Evolutionary conservation across 2,888 invertebrate species (phyloP).

Genomic region (Sialis fuliginosa): DNA sequence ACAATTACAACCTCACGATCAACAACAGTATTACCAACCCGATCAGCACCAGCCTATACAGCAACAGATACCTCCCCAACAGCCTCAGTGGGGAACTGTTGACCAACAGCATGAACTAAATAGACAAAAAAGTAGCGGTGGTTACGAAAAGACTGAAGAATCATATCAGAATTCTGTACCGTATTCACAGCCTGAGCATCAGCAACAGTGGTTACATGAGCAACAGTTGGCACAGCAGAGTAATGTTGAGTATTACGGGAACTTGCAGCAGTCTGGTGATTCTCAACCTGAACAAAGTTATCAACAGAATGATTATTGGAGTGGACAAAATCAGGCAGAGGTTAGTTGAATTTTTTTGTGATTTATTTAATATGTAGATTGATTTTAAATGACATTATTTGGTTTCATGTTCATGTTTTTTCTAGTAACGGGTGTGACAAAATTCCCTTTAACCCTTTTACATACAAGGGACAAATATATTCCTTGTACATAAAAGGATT

Average conservation of each 20-base stretch:
- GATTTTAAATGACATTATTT: too few species aligned
- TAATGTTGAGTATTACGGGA: slow-evolving; percentile 1
- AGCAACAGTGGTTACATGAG: slow-evolving; percentile 12
- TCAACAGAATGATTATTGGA: slow-evolving; percentile 18
- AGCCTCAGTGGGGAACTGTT: slow-evolving; percentile 6
- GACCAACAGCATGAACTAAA: slow-evolving; percentile 7
- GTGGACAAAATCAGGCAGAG: slow-evolving; percentile 20
- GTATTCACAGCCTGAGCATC: slow-evolving; percentile 9
- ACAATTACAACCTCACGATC: slow-evolving; percentile 14
- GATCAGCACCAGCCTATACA: slow-evolving; percentile 14
- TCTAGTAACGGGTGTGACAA: too few species aligned
- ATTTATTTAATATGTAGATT: too few species aligned
- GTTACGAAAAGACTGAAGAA: not conserved
- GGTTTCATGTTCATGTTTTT: too few species aligned
- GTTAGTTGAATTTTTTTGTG: slow-evolving; percentile 14
- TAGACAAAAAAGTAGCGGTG: not conserved
- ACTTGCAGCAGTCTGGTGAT: slow-evolving; percentile 8
- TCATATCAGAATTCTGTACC: slow-evolving; percentile 6
- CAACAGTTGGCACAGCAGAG: slow-evolving; percentile 12
- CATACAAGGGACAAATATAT: too few species aligned
- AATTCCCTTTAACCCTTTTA: too few species aligned
- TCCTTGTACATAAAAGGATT: too few species aligned
- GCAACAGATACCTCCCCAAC: slow-evolving; percentile 8
- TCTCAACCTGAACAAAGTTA: slow-evolving; percentile 9
- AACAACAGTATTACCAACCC: slow-evolving; percentile 15